Base-by-base conservation (phyloP, 35 echinoderm and acorn worm species). In the Holothuria glaberrima region DNA sequence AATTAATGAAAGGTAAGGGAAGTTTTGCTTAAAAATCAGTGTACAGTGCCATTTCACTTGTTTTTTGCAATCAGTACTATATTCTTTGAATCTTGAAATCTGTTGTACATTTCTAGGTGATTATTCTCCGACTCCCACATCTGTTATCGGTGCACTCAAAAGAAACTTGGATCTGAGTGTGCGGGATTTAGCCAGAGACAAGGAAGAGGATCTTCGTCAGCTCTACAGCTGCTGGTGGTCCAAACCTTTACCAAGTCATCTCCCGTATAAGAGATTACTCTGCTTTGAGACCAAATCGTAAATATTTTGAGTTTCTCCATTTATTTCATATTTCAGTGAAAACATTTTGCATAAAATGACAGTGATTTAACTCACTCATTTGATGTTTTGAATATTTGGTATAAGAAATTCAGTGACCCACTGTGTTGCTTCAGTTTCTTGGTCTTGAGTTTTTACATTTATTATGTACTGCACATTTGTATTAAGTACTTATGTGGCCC, bases 181-280 rank as follows among this genome's bases (percentile, higher is more conserved):
- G 7, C 27, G 41, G 28, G 27, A 80, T 25, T 75, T 94, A 4
- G 85, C 89, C 61, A 78, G 65, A 41, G 79, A 94, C 31, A 91
- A 94, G 45, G 93, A 87, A 22, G 93, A 94, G 36, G 93, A 94
- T 69, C 90, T 94, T 12, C 65, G 90, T 61, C 54, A 91, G 35
- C 89, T 94, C 25, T 94, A 94, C 59, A 88, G 81, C 45, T 94
- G 93, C 84, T 94, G 93, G 93, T 94, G 93, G 93, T 90, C 93
- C 21, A 91, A 94, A 29, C 84, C 75, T 21, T 32, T 94, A 30
- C 93, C 93, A 59, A 65, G 81, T 21, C 17, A 89, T 19, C 30
- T 88, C 4, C 83, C 89, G 28, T 94, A 91, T 48, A 69, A 66
- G 48, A 85, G 90, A 85, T 58, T 94, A 29, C 90, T 94, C 2